Percentiles rank a stretch among this genome's conserved stretches.
Evolutionary conservation across 2,888 invertebrate genomes (phyloP).

Genomic region (Choristoneura rosaceana): DNA sequence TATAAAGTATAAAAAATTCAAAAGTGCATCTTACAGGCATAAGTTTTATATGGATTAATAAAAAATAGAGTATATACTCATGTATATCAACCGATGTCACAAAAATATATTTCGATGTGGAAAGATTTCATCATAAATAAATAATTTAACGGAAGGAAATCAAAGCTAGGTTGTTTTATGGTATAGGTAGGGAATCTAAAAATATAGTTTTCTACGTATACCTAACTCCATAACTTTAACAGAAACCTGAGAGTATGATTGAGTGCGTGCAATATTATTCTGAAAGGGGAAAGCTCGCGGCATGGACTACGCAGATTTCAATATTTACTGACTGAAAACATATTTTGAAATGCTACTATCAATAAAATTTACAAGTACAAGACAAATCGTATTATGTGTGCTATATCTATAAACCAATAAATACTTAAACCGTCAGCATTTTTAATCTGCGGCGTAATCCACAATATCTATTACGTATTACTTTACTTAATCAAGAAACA

Average conservation of each 20-base stretch:
- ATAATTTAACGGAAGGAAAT: not conserved
- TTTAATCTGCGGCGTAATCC: conserved; percentile 1
- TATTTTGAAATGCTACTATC: conserved; percentile 1
- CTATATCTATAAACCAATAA: not conserved
- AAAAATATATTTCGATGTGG: conserved; percentile 18
- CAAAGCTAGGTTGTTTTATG: not conserved
- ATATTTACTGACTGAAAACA: not conserved
- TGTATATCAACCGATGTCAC: conserved; percentile 1
- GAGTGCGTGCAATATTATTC: not conserved
- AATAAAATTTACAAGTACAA: not conserved
- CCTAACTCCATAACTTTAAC: not conserved
- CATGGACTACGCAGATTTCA: not conserved
- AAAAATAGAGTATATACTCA: conserved; percentile 5
- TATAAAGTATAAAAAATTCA: too few relatives aligned
- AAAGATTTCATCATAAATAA: not conserved
- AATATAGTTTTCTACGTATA: conserved; percentile 3
- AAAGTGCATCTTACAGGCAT: not conserved
- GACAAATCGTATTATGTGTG: not conserved
- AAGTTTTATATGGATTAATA: not conserved
- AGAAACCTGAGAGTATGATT: not conserved
- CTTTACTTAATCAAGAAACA: conserved; percentile 7
- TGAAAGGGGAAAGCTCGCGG: not conserved
- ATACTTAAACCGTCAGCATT: not conserved
- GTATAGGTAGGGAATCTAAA: conserved; percentile 11
- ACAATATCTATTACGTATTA: conserved; percentile 5